phyloP scores from a whole-genome alignment of 2,888 invertebrate species.

The Troides helena region DNA sequence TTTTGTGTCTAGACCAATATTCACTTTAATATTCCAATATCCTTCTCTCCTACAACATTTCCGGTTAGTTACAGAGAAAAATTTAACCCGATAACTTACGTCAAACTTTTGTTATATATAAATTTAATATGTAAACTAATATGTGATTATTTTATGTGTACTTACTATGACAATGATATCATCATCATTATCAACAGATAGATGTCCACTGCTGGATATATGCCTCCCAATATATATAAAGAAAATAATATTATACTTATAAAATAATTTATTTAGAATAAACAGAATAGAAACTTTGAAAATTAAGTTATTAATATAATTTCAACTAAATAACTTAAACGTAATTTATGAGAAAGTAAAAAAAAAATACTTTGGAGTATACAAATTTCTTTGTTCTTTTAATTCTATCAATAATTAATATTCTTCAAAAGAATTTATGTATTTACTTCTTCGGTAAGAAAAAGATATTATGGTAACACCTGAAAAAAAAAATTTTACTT shows the following conservation, averaged over 20 bases:
- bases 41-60: slow-evolving; percentile 11
- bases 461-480: slow-evolving; percentile 34
- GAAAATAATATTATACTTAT: no score
- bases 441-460: slow-evolving; percentile 31
- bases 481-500: slow-evolving; percentile 28
- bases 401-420: background rate
- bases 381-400: background rate
- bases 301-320: no score
- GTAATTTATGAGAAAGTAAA: no score
- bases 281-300: no score
- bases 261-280: no score
- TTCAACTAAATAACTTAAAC: no score
- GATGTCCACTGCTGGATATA: no score
- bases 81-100: background rate
- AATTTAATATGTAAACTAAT: no score
- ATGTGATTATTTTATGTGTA: background rate
- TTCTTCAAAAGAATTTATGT: background rate
- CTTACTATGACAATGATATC: no score
- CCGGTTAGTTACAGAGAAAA: slow-evolving; percentile 2
- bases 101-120: background rate
- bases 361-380: no score
- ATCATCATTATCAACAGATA: no score
- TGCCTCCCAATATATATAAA: no score
- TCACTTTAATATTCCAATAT: slow-evolving; percentile 20
- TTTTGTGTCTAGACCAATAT: slow-evolving; percentile 18